Percentiles rank a stretch among this genome's conserved stretches.
These are phyloP conservation scores for Eupithecia vulgata DNA, from an alignment of 2,888 invertebrate genomes.

Conservation along the genomic window DNA sequence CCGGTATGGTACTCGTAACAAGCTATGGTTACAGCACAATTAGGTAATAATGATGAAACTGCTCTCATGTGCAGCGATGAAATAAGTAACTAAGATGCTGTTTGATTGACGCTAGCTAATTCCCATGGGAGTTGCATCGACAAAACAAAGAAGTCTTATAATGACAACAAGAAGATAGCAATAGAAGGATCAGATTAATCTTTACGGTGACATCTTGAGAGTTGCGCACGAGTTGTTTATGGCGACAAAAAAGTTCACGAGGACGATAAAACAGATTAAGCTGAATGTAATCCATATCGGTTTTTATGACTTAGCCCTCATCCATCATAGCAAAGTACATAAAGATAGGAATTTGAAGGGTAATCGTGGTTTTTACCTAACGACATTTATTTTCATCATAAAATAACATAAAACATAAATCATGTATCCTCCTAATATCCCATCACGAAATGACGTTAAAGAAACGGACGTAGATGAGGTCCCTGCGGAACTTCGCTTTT, in stretches of 20 bases:
- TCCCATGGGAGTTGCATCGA: constrained; percentile 33
- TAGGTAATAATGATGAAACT: constrained; percentile 41
- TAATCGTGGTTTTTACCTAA: constrained; percentile 37
- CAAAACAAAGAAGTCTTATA: constrained; percentile 46
- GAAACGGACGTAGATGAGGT: constrained; percentile 16
- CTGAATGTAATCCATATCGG: constrained; percentile 48
- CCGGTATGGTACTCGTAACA: constrained; percentile 39
- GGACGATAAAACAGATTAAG: constrained; percentile 51
- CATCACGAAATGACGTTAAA: constrained; percentile 19
- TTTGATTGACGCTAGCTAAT: constrained; percentile 42
- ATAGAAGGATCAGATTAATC: constrained; percentile 43
- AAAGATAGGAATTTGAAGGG: constrained; percentile 45
- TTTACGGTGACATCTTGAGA: constrained; percentile 56
- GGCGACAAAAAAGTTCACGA: constrained; percentile 56
- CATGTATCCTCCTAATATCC: constrained; percentile 25
- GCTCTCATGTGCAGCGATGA: constrained; percentile 29
- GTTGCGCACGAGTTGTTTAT: constrained; percentile 55
- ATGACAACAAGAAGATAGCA: constrained; percentile 38
- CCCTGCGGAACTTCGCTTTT: constrained; percentile 21
- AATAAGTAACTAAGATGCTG: constrained; percentile 29
- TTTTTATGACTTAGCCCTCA: constrained; percentile 49
- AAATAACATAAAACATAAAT: constrained; percentile 25
- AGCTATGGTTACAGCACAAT: constrained; percentile 44
- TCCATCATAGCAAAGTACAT: constrained; percentile 52
- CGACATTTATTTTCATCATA: constrained; percentile 31